Evolutionary conservation across 2,113 vertebrate species (phyloP).

Genomic region (Mormyrus lacerda): DNA sequence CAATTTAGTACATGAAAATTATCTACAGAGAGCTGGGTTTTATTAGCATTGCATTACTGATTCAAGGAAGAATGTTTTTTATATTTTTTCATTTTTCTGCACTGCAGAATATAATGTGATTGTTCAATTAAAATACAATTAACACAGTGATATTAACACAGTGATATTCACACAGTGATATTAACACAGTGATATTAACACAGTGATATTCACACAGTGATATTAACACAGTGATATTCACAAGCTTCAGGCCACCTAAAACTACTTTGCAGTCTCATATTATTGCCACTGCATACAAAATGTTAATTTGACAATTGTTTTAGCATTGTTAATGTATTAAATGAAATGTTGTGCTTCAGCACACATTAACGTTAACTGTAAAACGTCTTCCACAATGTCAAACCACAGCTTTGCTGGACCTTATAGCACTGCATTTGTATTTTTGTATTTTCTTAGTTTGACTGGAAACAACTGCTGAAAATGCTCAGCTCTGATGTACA

Average conservation of each 20-base stretch:
- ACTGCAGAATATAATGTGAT: not conserved
- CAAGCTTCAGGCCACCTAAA: not conserved
- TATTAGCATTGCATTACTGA: not conserved
- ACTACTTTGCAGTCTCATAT: not conserved
- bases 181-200: no score
- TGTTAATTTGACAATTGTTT: constrained; percentile 1
- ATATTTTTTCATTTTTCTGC: not conserved
- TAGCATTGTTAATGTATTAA: not conserved
- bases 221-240: not conserved
- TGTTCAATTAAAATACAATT: not conserved
- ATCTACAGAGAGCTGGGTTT: not conserved
- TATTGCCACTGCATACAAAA: not conserved
- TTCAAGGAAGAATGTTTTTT: not conserved
- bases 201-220: not conserved
- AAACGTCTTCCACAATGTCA: not conserved
- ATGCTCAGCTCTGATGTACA: not conserved
- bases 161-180: not conserved
- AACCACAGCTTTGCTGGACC: not conserved
- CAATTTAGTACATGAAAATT: constrained; percentile 1
- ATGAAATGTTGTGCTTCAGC: not conserved
- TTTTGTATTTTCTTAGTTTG: not conserved
- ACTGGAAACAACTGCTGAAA: not conserved
- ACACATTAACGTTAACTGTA: not conserved
- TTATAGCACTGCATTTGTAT: not conserved
- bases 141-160: no score